A percentile compares a stretch with the other conserved stretches of the same genome.
These are phyloP conservation scores for Ivindomyrus marchei DNA, from an alignment of 2,113 vertebrate species.

Conservation along the genomic window DNA sequence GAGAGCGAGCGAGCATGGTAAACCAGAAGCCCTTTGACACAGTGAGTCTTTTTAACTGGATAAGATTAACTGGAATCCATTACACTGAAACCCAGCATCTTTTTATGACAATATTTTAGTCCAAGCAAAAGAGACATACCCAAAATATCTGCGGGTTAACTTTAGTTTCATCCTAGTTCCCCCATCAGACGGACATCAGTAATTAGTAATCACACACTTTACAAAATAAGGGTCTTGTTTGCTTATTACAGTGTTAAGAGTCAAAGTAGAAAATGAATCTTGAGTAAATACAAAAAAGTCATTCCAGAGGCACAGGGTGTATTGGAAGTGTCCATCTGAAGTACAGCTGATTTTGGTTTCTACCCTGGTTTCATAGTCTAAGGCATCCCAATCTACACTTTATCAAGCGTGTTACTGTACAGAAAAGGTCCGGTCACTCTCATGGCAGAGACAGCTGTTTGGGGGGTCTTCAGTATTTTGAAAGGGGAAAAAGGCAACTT, in stretches of 20 bases:
- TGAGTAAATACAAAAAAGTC: background rate
- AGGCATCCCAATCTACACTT: background rate
- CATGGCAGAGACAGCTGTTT: background rate
- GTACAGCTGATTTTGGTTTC: constrained; percentile 12
- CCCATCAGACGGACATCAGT: background rate
- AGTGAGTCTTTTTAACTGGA: background rate
- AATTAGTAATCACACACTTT: constrained; percentile 14
- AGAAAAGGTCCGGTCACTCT: background rate
- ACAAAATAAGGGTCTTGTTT: background rate
- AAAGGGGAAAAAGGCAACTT: background rate
- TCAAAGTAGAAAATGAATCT: background rate
- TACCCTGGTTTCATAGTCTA: background rate
- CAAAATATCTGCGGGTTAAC: background rate
- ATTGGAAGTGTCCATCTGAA: constrained; percentile 10
- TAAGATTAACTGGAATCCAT: constrained; percentile 4
- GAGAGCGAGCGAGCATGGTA: background rate
- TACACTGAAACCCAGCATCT: background rate
- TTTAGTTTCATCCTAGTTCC: background rate
- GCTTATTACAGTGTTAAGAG: constrained; percentile 6
- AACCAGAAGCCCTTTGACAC: background rate
- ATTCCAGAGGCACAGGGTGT: constrained; percentile 18
- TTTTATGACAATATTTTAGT: background rate
- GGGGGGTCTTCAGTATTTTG: background rate
- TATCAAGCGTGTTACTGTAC: background rate
- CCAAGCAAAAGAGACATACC: background rate